Percentiles rank a stretch among this genome's conserved stretches.
phyloP scores from a whole-genome alignment of 1,140 invertebrate genomes.

The Trialeurodes vaporariorum region DNA sequence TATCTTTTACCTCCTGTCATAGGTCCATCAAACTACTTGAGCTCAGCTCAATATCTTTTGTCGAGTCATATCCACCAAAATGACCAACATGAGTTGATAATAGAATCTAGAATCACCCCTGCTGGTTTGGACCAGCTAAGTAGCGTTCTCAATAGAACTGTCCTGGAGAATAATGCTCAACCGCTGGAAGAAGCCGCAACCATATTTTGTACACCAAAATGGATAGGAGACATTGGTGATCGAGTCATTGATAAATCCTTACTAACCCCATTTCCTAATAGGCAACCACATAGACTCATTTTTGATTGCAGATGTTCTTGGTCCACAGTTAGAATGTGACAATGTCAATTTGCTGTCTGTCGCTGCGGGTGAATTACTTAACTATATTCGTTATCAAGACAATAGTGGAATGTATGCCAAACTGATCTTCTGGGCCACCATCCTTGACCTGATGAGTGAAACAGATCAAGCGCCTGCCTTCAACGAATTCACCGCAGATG shows the following conservation, averaged over 20 bases:
- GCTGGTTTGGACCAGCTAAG: neutral
- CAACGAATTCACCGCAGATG: neutral
- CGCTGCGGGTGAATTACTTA: neutral
- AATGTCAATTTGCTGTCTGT: no score
- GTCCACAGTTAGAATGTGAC: neutral
- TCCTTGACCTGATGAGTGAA: neutral
- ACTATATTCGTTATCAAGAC: neutral
- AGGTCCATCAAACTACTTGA: no score
- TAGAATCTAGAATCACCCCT: neutral
- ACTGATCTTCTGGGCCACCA: neutral
- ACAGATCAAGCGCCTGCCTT: neutral
- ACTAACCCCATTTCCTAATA: neutral
- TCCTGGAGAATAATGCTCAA: neutral
- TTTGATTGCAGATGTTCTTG: neutral
- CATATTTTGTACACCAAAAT: no score
- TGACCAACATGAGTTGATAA: neutral
- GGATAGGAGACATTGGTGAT: neutral
- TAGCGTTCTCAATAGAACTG: neutral
- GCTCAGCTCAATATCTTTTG: neutral
- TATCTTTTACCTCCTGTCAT: neutral
- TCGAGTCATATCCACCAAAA: neutral
- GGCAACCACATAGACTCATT: neutral
- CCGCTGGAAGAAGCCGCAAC: neutral
- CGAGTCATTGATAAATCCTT: neutral
- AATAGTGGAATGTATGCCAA: neutral